These are phyloP conservation scores for Burhinus bistriatus DNA, from an alignment of 2,113 vertebrate species.

Conservation along the genomic window DNA sequence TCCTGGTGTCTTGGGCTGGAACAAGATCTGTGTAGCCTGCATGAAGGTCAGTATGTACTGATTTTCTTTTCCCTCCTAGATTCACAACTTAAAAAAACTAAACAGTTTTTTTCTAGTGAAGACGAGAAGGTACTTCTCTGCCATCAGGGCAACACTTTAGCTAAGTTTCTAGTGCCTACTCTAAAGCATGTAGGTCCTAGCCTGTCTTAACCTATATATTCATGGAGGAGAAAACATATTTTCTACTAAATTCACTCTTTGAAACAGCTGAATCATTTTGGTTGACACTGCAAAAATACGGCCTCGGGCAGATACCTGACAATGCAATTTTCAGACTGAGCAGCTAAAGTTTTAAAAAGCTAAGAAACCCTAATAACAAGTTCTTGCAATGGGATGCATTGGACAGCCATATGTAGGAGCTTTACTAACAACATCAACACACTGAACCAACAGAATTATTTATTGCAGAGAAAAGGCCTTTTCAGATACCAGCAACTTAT, in stretches of 20 bases:
- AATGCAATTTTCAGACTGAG: not conserved
- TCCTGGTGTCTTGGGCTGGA: not conserved
- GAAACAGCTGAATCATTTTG: conserved; percentile 10
- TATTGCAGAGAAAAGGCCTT: not conserved
- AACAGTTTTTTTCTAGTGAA: not conserved
- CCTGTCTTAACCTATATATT: not conserved
- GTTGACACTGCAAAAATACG: not conserved
- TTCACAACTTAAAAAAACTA: not conserved
- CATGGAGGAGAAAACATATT: not conserved
- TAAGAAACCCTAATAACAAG: not conserved
- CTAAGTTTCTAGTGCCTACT: not conserved
- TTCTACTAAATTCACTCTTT: not conserved
- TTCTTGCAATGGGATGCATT: not conserved
- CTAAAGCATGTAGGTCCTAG: not conserved
- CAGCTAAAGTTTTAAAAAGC: not conserved
- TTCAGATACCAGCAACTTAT: not conserved
- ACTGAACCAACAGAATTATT: not conserved
- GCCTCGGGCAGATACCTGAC: not conserved
- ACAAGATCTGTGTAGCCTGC: not conserved
- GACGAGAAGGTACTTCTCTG: not conserved
- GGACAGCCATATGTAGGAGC: not conserved
- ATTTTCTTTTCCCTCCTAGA: not conserved
- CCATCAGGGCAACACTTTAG: not conserved
- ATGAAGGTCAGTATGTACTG: not conserved
- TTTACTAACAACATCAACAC: not conserved